A percentile compares a stretch with the other conserved stretches of the same genome.
These are phyloP conservation scores for Malurus leucopterus DNA, from an alignment of 2,797 vertebrate genomes.

Conservation along the genomic window DNA sequence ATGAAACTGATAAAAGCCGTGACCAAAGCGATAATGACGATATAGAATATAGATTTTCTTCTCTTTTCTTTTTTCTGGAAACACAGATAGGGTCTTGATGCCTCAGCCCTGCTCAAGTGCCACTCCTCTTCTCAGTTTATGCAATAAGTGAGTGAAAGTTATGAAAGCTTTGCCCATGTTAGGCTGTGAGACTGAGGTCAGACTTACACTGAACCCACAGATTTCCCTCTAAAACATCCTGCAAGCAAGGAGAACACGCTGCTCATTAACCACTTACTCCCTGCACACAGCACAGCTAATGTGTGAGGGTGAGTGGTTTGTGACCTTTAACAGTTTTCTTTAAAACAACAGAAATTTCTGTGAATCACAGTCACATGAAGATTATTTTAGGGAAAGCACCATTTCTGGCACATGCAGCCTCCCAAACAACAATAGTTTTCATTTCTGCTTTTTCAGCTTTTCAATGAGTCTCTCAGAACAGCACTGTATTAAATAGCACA, in stretches of 20 bases:
- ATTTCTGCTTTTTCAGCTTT: not conserved
- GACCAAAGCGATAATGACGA: not conserved
- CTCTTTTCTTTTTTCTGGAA: not conserved
- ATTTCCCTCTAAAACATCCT: not conserved
- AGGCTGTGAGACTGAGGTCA: not conserved
- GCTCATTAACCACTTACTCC: not conserved
- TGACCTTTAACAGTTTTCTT: not conserved
- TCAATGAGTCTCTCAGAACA: not conserved
- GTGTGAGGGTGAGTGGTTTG: not conserved
- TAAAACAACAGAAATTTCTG: not conserved
- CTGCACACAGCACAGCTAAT: not conserved
- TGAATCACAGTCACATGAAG: conserved; percentile 6
- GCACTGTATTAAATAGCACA: not conserved
- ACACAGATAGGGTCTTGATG: not conserved
- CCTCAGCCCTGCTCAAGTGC: not conserved
- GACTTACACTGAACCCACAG: not conserved
- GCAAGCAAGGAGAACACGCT: not conserved
- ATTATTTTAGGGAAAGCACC: not conserved
- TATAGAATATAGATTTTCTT: not conserved
- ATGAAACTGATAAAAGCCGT: not conserved
- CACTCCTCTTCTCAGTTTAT: not conserved
- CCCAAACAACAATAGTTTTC: not conserved
- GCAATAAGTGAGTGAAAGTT: not conserved
- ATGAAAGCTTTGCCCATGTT: not conserved
- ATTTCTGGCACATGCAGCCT: not conserved